A percentile compares a stretch with the other conserved stretches of the same genome.
Evolutionary conservation across 2,113 vertebrate genomes (phyloP).

Genomic region (Scophthalmus maximus): DNA sequence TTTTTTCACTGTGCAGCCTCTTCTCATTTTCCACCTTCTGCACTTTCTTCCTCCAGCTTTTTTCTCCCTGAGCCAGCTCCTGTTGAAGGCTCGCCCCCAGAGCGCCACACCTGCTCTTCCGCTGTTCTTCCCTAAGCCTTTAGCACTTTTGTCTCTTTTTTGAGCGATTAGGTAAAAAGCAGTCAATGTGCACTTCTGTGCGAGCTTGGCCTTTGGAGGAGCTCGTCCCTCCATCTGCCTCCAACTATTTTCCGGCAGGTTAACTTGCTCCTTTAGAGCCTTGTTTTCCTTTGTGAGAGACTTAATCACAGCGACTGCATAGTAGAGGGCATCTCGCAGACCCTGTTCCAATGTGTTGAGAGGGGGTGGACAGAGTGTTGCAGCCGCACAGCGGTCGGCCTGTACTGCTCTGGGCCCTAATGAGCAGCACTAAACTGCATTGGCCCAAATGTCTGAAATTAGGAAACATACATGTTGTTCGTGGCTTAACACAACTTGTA

Average conservation of each 20-base stretch:
- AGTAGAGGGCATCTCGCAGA: conserved; percentile 10
- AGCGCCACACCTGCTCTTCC: background rate
- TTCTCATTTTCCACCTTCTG: conserved; percentile 1
- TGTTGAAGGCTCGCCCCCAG: background rate
- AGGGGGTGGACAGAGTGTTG: background rate
- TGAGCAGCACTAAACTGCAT: background rate
- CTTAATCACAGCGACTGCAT: background rate
- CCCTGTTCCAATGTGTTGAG: background rate
- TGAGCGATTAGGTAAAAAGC: background rate
- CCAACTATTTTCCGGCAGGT: background rate
- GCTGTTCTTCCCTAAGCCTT: background rate
- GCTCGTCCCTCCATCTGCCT: background rate
- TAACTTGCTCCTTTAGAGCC: conserved; percentile 9
- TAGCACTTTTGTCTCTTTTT: background rate
- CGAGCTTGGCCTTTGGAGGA: background rate
- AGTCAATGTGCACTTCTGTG: background rate
- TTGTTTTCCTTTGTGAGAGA: conserved; percentile 10
- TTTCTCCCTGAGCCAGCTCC: background rate
- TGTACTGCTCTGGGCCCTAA: background rate
- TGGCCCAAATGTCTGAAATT: no score
- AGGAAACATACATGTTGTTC: background rate
- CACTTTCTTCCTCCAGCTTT: background rate
- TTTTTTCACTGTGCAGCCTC: background rate
- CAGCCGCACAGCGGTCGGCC: background rate
- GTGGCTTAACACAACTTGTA: no score